Conservation (phyloP, 2,113 vertebrate species). For the Prionailurus viverrinus region DNA sequence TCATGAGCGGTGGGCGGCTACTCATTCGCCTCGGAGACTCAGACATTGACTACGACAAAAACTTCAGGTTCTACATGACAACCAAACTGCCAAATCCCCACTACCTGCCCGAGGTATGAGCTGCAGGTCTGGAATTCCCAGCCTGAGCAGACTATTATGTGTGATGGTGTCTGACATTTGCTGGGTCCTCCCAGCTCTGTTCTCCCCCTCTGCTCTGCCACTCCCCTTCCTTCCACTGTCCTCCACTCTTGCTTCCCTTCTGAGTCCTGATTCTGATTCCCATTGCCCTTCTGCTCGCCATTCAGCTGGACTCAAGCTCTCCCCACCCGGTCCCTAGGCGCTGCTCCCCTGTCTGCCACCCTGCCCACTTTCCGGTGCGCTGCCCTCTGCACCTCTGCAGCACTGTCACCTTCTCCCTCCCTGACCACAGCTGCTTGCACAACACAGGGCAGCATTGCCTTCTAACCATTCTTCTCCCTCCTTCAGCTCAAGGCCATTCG, state of each 20-base stretch:
- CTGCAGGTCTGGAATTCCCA: background rate
- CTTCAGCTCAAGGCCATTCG: background rate
- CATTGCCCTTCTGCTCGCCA: background rate
- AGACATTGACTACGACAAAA: conserved; percentile 93
- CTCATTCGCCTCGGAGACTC: conserved; percentile 93
- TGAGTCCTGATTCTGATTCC: background rate
- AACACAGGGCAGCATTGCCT: background rate
- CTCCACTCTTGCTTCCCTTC: background rate
- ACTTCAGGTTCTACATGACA: conserved; percentile 94
- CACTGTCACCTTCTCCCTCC: background rate
- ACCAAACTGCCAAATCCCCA: conserved; percentile 95
- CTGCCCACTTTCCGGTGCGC: too few species aligned
- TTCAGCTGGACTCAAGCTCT: background rate
- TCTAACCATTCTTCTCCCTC: background rate
- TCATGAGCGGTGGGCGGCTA: conserved; percentile 89
- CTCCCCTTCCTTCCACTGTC: background rate
- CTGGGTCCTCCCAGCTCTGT: background rate
- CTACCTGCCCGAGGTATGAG: conserved; percentile 93
- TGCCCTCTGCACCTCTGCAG: rapidly evolving
- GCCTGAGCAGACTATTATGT: background rate
- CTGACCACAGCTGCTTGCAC: too few species aligned
- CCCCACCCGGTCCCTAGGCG: rapidly evolving
- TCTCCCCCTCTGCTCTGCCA: background rate
- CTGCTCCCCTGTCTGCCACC: background rate
- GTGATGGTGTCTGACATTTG: background rate